Evolutionary conservation across 2,888 invertebrate species (phyloP).

Genomic region (Lycaena phlaeas): DNA sequence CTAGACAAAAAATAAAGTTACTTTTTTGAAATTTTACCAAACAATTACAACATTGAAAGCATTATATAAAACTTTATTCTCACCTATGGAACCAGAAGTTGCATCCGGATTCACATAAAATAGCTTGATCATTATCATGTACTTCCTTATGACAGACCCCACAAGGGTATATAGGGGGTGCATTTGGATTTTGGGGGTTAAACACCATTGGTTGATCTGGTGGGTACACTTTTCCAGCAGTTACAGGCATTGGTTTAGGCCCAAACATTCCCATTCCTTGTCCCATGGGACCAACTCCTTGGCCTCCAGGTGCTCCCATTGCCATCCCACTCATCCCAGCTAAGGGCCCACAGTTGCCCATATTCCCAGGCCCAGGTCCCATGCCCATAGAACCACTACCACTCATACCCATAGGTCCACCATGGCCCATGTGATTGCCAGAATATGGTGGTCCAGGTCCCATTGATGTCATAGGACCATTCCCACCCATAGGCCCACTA

Average conservation of each 20-base stretch:
- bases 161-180: conserved; percentile 98
- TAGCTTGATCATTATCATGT: conserved; percentile 98
- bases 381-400: conserved; percentile 61
- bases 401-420: conserved; percentile 68
- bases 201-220: conserved; percentile 98
- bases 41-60: too few relatives aligned
- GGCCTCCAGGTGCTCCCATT: conserved; percentile 67
- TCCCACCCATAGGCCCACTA: conserved; percentile 71
- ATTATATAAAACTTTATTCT: conserved; percentile 28
- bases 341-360: conserved; percentile 65
- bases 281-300: conserved; percentile 73
- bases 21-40: too few relatives aligned
- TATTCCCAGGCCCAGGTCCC: conserved; percentile 62
- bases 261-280: conserved; percentile 77
- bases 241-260: conserved; percentile 92
- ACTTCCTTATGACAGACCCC: conserved; percentile 98
- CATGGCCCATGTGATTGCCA: conserved; percentile 66
- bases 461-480: conserved; percentile 66
- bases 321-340: conserved; percentile 71
- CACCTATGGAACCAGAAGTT: conserved; percentile 99
- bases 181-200: conserved; percentile 98
- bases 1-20: too few relatives aligned
- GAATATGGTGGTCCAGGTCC: conserved; percentile 62
- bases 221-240: conserved; percentile 94
- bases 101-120: conserved; percentile 97